Percentiles rank a stretch among this genome's conserved stretches.
Evolutionary conservation across 1,140 invertebrate species (phyloP).

Genomic region (Trachymyrmex septentrionalis): DNA sequence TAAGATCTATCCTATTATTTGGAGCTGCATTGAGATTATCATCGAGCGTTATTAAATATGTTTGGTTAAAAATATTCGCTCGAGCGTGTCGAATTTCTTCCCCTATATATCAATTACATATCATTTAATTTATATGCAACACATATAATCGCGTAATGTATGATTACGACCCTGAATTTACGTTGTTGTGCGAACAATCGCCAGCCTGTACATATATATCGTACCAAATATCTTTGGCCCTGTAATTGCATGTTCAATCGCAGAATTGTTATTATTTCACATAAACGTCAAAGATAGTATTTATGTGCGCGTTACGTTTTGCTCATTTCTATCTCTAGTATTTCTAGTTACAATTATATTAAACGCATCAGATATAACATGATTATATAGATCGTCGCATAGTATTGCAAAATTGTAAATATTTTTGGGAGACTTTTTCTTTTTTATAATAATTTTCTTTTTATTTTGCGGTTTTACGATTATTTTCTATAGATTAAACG

Average conservation of each 20-base stretch:
- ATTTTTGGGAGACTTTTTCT: background rate
- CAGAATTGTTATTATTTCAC: slow-evolving; percentile 39
- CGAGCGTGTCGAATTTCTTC: slow-evolving; percentile 42
- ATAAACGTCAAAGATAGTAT: slow-evolving; percentile 12
- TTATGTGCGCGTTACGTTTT: slow-evolving; percentile 34
- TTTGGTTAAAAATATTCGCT: slow-evolving; percentile 29
- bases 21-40: slow-evolving; percentile 2
- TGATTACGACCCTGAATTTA: slow-evolving; percentile 22
- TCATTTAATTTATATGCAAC: slow-evolving; percentile 47
- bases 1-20: slow-evolving; percentile 29
- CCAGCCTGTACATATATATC: slow-evolving; percentile 37
- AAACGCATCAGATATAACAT: background rate
- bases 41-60: slow-evolving; percentile 2
- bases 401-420: background rate
- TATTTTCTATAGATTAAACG: background rate
- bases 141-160: slow-evolving; percentile 41
- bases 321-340: slow-evolving; percentile 30
- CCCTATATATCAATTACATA: slow-evolving; percentile 34
- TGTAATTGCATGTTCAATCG: slow-evolving; percentile 55
- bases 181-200: slow-evolving; percentile 15
- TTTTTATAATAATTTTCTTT: background rate
- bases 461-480: background rate
- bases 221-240: slow-evolving; percentile 30
- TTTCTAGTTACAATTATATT: slow-evolving; percentile 13
- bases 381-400: slow-evolving; percentile 9